These are phyloP conservation scores for Bombyx mandarina DNA, from an alignment of 1,140 invertebrate species.

Conservation along the genomic window DNA sequence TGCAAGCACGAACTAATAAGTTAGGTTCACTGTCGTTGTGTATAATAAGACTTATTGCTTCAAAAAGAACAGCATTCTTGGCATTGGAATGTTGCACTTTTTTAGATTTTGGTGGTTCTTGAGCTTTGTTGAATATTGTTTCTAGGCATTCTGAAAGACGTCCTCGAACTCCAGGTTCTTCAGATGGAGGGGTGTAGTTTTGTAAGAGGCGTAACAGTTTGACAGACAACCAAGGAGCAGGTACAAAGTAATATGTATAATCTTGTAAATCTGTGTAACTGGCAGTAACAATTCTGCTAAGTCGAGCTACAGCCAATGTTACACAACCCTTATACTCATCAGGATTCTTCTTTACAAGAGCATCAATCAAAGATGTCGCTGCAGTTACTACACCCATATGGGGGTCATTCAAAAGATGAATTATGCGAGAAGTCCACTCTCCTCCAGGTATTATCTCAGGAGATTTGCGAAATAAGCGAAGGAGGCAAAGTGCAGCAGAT, in stretches of 20 bases:
- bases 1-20: constrained; percentile 97
- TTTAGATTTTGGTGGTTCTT: constrained; percentile 99
- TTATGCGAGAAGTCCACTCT: constrained; percentile 99
- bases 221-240: constrained; percentile 99
- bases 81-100: constrained; percentile 99
- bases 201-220: constrained; percentile 96
- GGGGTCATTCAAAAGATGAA: constrained; percentile 98
- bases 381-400: constrained; percentile 99
- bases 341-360: constrained; percentile 97
- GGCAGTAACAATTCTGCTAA: constrained; percentile 97
- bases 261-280: constrained; percentile 99
- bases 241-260: constrained; percentile 99
- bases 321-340: constrained; percentile 99
- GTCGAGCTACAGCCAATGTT: constrained; percentile 95
- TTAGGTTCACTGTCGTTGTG: constrained; percentile 99
- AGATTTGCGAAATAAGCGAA: constrained; percentile 93
- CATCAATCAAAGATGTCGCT: constrained; percentile 97
- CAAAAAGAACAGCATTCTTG: constrained; percentile 99
- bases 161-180: constrained; percentile 95
- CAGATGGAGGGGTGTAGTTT: constrained; percentile 97
- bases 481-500: constrained; percentile 96
- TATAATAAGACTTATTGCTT: constrained; percentile 99
- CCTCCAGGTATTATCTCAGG: constrained; percentile 96
- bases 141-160: constrained; percentile 98
- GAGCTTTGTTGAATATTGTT: constrained; percentile 99